phyloP scores from a whole-genome alignment of 2,113 vertebrate species.

The Ginglymostoma cirratum region DNA sequence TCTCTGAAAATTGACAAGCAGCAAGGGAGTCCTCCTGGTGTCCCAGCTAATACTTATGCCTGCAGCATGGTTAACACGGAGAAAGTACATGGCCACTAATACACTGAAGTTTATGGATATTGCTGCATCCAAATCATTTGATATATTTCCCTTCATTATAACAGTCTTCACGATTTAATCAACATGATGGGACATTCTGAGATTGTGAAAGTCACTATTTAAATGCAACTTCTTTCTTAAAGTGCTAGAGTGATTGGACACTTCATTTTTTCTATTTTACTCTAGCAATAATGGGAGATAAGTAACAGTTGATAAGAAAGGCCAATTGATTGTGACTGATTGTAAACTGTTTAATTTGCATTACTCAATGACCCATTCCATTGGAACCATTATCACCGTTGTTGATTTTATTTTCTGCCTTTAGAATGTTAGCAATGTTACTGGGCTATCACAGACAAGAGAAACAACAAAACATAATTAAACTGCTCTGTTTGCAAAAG shows the following conservation, averaged over 20 bases:
- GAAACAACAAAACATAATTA: not conserved
- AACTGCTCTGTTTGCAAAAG: not conserved
- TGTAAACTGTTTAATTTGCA: not conserved
- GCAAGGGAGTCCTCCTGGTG: not conserved
- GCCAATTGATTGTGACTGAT: not conserved
- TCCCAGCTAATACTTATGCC: not conserved
- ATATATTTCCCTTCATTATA: not conserved
- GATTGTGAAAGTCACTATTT: not conserved
- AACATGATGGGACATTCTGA: not conserved
- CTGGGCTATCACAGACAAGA: not conserved
- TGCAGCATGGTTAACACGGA: not conserved
- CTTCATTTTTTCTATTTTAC: not conserved
- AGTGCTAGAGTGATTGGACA: not conserved
- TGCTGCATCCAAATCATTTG: not conserved
- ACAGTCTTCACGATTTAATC: not conserved
- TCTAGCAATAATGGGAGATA: not conserved
- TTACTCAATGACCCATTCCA: not conserved
- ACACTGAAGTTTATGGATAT: too few relatives aligned
- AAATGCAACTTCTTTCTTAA: not conserved
- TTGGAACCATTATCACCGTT: not conserved
- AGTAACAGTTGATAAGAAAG: not conserved
- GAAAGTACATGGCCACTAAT: not conserved
- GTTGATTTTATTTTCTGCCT: not conserved
- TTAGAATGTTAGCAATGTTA: not conserved
- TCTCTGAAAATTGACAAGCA: not conserved